These are phyloP conservation scores for Sitta carolinensis DNA, from an alignment of 2,797 vertebrate genomes.

Conservation along the genomic window DNA sequence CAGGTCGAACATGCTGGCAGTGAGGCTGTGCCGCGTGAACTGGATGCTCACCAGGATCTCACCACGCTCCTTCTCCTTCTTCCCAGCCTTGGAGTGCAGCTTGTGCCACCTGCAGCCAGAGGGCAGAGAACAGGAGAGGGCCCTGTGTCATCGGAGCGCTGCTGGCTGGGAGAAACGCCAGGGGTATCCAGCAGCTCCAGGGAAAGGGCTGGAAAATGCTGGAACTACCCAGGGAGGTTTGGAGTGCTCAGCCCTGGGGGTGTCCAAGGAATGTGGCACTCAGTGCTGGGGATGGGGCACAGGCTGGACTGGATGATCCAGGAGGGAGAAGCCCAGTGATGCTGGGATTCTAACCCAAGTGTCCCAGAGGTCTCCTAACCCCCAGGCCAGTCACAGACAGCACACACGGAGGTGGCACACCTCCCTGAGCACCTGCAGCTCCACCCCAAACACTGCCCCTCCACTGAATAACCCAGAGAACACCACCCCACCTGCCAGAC, in stretches of 20 bases:
- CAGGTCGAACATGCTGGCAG: slow-evolving; percentile 98
- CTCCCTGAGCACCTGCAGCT: background rate
- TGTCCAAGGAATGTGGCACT: background rate
- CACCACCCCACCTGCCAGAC: accelerated
- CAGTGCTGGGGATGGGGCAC: background rate
- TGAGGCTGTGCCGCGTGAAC: slow-evolving; percentile 91
- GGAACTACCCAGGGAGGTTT: background rate
- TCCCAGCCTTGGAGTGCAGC: slow-evolving; percentile 92
- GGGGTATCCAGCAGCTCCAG: accelerated
- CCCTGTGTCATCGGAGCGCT: background rate
- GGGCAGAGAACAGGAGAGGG: background rate
- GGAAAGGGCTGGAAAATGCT: background rate
- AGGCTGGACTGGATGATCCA: accelerated
- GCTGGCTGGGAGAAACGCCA: background rate
- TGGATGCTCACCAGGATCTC: slow-evolving; percentile 91
- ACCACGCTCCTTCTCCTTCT: slow-evolving; percentile 96
- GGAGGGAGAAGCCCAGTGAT: background rate
- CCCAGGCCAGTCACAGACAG: background rate
- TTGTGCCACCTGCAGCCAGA: slow-evolving; percentile 86
- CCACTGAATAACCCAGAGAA: background rate
- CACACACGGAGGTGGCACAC: accelerated
- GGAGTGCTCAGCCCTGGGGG: background rate
- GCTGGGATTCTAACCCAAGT: background rate
- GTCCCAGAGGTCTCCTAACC: background rate
- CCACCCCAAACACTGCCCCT: background rate